These are phyloP conservation scores for Gymnopithys bicolor DNA, from an alignment of 2,797 vertebrate genomes.

Conservation along the genomic window DNA sequence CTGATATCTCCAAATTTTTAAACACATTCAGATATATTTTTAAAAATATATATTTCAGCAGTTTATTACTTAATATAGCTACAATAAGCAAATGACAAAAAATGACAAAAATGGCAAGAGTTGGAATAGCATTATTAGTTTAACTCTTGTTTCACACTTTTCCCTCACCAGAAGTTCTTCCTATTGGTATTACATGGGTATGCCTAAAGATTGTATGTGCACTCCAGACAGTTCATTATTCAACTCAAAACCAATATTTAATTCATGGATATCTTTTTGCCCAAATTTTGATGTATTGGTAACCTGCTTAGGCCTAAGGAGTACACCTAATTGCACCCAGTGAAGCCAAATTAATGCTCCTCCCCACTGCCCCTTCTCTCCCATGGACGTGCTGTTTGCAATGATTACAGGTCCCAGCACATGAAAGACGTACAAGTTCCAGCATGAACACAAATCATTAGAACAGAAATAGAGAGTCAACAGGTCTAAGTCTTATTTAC, in stretches of 20 bases:
- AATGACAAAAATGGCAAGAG: not conserved
- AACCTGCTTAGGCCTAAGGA: not conserved
- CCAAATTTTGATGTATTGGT: not conserved
- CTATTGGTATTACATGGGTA: not conserved
- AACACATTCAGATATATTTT: not conserved
- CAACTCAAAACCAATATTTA: not conserved
- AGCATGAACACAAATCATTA: conserved; percentile 11
- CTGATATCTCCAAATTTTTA: not conserved
- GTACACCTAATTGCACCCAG: not conserved
- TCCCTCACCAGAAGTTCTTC: not conserved
- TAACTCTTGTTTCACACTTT: not conserved
- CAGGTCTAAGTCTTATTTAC: conserved; percentile 15
- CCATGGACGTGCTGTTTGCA: not conserved
- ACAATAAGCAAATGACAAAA: not conserved
- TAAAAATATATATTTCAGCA: not conserved
- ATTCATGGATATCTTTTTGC: not conserved
- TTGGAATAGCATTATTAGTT: not conserved
- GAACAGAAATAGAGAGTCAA: conserved; percentile 25
- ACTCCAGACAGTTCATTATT: not conserved
- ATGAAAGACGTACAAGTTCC: conserved; percentile 14
- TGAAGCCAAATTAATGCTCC: not conserved
- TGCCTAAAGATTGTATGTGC: not conserved
- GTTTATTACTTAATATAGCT: not conserved
- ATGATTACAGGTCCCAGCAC: conserved; percentile 36
- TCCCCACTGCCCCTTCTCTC: conserved; percentile 18